These are phyloP conservation scores for Brachionus asplanchnoidis DNA, from an alignment of 1,140 invertebrate species.

Conservation along the genomic window DNA sequence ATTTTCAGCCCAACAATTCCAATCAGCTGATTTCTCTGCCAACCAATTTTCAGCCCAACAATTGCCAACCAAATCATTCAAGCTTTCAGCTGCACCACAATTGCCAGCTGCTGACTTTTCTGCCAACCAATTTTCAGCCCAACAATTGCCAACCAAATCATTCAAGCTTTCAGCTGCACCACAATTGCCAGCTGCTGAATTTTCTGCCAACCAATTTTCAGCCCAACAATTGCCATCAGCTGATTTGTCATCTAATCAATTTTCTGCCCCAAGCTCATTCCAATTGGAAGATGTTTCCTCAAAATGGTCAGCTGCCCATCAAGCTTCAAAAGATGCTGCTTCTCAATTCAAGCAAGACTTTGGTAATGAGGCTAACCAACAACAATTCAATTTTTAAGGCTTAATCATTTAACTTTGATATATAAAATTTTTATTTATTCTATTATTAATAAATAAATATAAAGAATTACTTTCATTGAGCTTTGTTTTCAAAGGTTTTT, in stretches of 20 bases:
- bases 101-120: background rate
- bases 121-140: background rate
- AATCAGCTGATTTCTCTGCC: too few relatives aligned
- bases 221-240: background rate
- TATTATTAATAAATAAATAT: too few relatives aligned
- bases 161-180: background rate
- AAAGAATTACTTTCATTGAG: too few relatives aligned
- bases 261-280: constrained; percentile 4
- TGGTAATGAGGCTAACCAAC: background rate
- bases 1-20: too few relatives aligned
- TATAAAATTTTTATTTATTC: background rate
- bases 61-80: background rate
- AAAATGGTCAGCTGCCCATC: background rate
- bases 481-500: too few relatives aligned
- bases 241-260: background rate
- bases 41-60: background rate
- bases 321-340: background rate
- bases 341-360: background rate
- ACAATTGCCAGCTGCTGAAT: background rate
- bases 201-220: too few relatives aligned
- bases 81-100: background rate
- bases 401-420: background rate
- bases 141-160: background rate
- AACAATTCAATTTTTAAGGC: background rate
- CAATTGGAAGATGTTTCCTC: background rate